phyloP scores from a whole-genome alignment of 2,888 invertebrate genomes.

The Coronaproctus castanopsis region DNA sequence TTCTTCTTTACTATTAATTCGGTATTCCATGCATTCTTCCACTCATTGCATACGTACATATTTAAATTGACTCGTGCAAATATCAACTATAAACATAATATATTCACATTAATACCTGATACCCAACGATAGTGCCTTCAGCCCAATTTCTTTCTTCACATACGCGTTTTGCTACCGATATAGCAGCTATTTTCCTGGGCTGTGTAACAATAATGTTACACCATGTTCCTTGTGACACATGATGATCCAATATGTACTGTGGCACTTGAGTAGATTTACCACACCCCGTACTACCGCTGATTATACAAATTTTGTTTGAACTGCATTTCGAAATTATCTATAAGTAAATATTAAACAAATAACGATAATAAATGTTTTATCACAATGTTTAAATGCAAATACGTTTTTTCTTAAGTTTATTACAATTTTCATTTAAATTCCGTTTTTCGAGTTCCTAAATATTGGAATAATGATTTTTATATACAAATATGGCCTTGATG shows the following conservation, averaged over 20 bases:
- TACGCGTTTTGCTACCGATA: conserved; percentile 68
- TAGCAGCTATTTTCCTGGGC: conserved; percentile 80
- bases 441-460: too few species aligned
- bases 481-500: too few species aligned
- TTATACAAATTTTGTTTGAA: conserved; percentile 53
- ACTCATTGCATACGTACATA: too few species aligned
- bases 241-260: conserved; percentile 74
- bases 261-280: conserved; percentile 86
- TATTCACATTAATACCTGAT: conserved; percentile 40
- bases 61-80: not conserved
- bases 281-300: conserved; percentile 87
- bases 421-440: too few species aligned
- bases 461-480: too few species aligned
- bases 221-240: conserved; percentile 35
- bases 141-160: conserved; percentile 65
- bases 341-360: too few species aligned
- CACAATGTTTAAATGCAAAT: too few species aligned
- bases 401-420: too few species aligned
- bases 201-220: conserved; percentile 87
- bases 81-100: conserved; percentile 2
- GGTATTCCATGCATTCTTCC: too few species aligned
- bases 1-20: too few species aligned
- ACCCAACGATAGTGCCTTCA: conserved; percentile 65
- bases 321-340: too few species aligned
- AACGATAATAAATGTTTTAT: too few species aligned